These are phyloP conservation scores for Ceyx cyanopectus DNA, from an alignment of 2,113 vertebrate genomes.

Conservation along the genomic window DNA sequence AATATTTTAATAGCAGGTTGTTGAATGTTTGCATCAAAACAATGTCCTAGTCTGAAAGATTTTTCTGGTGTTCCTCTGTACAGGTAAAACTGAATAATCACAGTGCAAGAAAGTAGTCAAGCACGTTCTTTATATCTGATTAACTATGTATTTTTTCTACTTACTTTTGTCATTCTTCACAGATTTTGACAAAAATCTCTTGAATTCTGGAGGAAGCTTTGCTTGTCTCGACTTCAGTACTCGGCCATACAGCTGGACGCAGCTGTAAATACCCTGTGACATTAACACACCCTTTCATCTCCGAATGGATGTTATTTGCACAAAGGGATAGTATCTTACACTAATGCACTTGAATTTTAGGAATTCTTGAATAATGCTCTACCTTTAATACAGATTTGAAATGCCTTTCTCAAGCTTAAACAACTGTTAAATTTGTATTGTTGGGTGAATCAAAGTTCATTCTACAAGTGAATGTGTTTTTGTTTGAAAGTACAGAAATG, in stretches of 20 bases:
- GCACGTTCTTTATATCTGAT: not conserved
- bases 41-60: not conserved
- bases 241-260: not conserved
- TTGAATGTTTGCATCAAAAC: not conserved
- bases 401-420: not conserved
- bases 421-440: not conserved
- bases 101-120: not conserved
- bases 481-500: not conserved
- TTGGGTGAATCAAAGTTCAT: not conserved
- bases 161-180: not conserved
- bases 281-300: not conserved
- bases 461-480: not conserved
- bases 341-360: not conserved
- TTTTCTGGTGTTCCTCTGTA: not conserved
- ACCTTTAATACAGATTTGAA: not conserved
- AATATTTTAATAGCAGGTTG: not conserved
- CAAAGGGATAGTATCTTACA: not conserved
- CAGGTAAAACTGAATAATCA: slow-evolving; percentile 10
- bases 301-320: not conserved
- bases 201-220: not conserved
- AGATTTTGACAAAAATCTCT: not conserved
- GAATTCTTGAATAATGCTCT: not conserved
- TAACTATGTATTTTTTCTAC: not conserved
- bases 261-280: not conserved
- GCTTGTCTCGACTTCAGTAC: not conserved